Evolutionary conservation across 2,113 vertebrate genomes (phyloP).

Genomic region (Butorides virescens): DNA sequence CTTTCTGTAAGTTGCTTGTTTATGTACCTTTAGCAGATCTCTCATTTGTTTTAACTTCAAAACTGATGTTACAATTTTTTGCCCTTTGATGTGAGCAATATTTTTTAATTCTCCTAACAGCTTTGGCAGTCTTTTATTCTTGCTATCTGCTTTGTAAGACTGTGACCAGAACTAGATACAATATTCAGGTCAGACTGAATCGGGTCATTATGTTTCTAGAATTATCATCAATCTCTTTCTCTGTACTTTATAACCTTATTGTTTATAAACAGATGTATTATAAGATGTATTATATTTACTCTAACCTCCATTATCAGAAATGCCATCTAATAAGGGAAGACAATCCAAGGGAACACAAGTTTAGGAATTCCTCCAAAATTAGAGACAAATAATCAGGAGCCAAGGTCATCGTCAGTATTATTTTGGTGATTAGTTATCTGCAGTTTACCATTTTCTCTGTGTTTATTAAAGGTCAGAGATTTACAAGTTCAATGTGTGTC

Average conservation of each 20-base stretch:
- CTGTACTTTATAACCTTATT: not conserved
- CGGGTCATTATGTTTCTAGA: not conserved
- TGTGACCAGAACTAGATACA: not conserved
- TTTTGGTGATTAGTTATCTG: not conserved
- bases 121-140: not conserved
- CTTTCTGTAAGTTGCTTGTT: not conserved
- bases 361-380: not conserved
- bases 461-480: not conserved
- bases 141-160: not conserved
- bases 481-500: accelerated
- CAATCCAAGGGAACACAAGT: not conserved
- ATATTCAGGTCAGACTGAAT: not conserved
- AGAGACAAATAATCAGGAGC: not conserved
- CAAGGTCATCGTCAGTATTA: not conserved
- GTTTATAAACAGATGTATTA: not conserved
- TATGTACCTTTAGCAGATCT: not conserved
- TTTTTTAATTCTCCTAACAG: not conserved
- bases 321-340: not conserved
- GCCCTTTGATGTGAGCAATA: not conserved
- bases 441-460: not conserved
- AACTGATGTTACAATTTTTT: not conserved
- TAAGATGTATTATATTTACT: not conserved
- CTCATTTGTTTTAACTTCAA: not conserved
- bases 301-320: not conserved
- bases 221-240: not conserved